Evolutionary conservation across 2,113 vertebrate genomes (phyloP).

Genomic region (Poeciliopsis turrubarensis): DNA sequence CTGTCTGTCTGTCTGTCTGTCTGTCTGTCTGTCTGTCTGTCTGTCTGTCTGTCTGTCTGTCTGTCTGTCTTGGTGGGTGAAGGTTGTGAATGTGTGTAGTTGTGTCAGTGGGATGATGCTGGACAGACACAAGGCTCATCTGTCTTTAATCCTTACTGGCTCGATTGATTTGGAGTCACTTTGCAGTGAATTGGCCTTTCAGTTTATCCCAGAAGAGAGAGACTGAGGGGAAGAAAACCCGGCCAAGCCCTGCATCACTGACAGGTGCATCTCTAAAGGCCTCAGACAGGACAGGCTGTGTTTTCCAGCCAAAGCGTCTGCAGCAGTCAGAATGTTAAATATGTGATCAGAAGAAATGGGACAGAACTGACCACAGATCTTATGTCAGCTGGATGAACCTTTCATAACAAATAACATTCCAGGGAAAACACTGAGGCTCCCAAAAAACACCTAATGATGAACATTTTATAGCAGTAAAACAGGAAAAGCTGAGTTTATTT

Average conservation of each 20-base stretch:
- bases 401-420: background rate
- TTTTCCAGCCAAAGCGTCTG: conserved; percentile 7
- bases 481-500: background rate
- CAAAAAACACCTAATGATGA: background rate
- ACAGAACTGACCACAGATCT: background rate
- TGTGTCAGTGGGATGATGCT: conserved; percentile 35
- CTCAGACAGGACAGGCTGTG: conserved; percentile 30
- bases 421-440: background rate
- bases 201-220: conserved; percentile 26
- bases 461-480: background rate
- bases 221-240: conserved; percentile 9
- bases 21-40: conserved; percentile 22
- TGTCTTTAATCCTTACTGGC: conserved; percentile 60
- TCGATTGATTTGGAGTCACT: conserved; percentile 72
- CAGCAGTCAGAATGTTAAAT: conserved; percentile 27
- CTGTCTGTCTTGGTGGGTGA: conserved; percentile 16
- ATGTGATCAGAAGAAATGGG: conserved; percentile 21
- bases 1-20: conserved; percentile 19
- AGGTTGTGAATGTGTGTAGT: conserved; percentile 42
- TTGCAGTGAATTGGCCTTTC: conserved; percentile 50
- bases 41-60: conserved; percentile 26
- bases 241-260: conserved; percentile 23
- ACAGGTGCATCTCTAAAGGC: conserved; percentile 41
- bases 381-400: background rate
- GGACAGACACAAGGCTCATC: conserved; percentile 48